These are phyloP conservation scores for Todus mexicanus DNA, from an alignment of 2,797 vertebrate species.

Conservation along the genomic window DNA sequence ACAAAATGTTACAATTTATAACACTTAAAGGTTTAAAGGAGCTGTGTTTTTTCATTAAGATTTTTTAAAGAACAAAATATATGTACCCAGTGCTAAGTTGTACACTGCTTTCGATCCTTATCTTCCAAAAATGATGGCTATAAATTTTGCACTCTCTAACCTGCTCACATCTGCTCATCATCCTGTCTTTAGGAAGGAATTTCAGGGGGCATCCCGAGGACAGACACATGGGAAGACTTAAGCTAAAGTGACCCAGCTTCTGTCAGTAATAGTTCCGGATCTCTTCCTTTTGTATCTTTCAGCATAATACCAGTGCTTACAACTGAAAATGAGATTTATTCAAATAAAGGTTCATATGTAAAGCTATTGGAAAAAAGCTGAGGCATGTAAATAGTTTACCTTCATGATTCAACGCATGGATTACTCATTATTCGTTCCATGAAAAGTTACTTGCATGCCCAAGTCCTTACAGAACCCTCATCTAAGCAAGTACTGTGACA, in stretches of 20 bases:
- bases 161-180: background rate
- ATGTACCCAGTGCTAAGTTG: background rate
- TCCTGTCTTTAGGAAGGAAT: background rate
- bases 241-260: background rate
- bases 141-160: background rate
- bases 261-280: background rate
- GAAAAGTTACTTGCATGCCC: background rate
- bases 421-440: background rate
- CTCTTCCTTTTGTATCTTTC: background rate
- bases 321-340: background rate
- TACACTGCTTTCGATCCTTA: background rate
- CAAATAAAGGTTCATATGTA: background rate
- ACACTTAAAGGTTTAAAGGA: background rate
- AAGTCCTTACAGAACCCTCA: background rate
- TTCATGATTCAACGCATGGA: background rate
- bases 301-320: background rate
- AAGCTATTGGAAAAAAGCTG: background rate
- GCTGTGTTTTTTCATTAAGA: background rate
- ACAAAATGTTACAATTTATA: background rate
- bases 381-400: background rate
- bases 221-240: background rate
- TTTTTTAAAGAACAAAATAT: background rate
- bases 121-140: background rate
- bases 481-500: background rate
- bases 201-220: background rate